phyloP scores from a whole-genome alignment of 2,113 vertebrate species.

The Brachyhypopomus occidentalis region DNA sequence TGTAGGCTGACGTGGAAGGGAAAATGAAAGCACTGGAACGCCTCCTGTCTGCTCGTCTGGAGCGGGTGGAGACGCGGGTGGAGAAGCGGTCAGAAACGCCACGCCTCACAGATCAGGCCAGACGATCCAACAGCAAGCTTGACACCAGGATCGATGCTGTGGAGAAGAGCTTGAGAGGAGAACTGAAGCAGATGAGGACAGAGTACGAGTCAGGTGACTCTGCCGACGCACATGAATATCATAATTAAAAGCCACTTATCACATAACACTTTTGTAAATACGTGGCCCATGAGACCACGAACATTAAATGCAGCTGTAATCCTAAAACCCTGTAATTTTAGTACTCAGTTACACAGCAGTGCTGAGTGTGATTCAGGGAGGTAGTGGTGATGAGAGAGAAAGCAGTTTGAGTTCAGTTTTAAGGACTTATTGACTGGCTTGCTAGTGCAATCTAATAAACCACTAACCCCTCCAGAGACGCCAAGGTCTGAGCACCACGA shows the following conservation, averaged over 20 bases:
- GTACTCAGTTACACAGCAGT: too few species aligned
- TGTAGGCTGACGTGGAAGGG: slow-evolving; percentile 70
- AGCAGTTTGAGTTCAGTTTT: background rate
- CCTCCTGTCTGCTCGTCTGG: slow-evolving; percentile 67
- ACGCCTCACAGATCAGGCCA: slow-evolving; percentile 63
- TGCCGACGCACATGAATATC: background rate
- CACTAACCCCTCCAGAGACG: background rate
- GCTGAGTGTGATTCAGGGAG: too few species aligned
- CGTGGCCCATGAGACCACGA: too few species aligned
- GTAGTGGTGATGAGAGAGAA: too few species aligned
- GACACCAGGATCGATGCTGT: slow-evolving; percentile 68
- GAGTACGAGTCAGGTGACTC: slow-evolving; percentile 80
- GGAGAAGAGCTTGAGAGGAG: slow-evolving; percentile 75
- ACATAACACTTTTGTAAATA: background rate
- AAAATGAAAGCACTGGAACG: slow-evolving; percentile 66
- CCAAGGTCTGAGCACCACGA: background rate
- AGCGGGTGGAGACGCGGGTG: slow-evolving; percentile 29
- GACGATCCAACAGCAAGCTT: slow-evolving; percentile 68
- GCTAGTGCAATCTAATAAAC: background rate
- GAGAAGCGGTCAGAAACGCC: slow-evolving; percentile 62
- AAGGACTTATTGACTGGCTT: background rate
- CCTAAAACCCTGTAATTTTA: too few species aligned
- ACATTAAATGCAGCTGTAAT: too few species aligned
- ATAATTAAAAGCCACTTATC: background rate
- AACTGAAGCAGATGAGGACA: slow-evolving; percentile 78